Conservation (phyloP, 2,797 vertebrate species). For the Catharus ustulatus region DNA sequence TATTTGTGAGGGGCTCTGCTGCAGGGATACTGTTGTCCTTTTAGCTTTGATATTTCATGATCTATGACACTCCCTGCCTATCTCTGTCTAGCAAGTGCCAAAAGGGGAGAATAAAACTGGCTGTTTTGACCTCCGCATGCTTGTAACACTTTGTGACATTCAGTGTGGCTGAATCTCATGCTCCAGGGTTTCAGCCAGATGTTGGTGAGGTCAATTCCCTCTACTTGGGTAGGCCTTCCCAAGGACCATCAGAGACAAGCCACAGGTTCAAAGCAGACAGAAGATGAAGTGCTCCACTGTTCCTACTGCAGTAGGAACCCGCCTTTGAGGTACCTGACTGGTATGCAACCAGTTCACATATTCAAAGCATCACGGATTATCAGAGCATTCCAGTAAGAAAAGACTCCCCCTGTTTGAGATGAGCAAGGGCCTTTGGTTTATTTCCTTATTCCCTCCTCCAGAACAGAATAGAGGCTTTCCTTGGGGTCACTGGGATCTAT, state of each 20-base stretch:
- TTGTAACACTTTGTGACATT: neutral
- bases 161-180: neutral
- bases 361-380: neutral
- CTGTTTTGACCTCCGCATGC: slow-evolving; percentile 9
- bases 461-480: neutral
- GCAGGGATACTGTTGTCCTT: neutral
- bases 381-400: neutral
- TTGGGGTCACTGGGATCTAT: neutral
- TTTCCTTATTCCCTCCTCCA: neutral
- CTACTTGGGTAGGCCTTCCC: neutral
- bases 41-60: slow-evolving; percentile 13
- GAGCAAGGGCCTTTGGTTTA: neutral
- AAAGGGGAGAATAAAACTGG: slow-evolving; percentile 3
- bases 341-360: neutral
- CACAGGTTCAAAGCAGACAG: slow-evolving; percentile 6
- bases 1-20: neutral
- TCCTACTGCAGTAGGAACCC: neutral
- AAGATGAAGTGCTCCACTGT: slow-evolving; percentile 6
- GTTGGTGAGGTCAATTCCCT: neutral
- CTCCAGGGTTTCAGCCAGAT: slow-evolving; percentile 51
- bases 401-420: neutral
- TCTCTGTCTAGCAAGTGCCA: neutral
- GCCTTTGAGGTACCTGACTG: neutral
- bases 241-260: neutral
- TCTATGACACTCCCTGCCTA: slow-evolving; percentile 22